Evolutionary conservation across 2,797 vertebrate genomes (phyloP), one percentile per base, ranked within the genome.

Genomic region (Staurois parvus): DNA sequence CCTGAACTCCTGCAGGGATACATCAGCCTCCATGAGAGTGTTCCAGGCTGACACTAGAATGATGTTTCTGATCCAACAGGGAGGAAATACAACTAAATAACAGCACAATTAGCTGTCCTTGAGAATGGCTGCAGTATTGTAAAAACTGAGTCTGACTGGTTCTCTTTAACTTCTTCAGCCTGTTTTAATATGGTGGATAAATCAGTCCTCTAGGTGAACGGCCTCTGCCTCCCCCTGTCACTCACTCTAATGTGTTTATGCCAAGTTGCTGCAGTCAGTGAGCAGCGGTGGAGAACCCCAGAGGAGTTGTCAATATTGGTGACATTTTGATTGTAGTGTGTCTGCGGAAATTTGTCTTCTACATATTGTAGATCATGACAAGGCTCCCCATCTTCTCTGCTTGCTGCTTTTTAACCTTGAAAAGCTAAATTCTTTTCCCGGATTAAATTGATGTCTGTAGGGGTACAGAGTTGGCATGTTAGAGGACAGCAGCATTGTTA

Each of bases 321-420:
- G 87, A 90, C 34, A 19, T 87, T 45, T 3, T 91, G 89, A 90
- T 91, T 90, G 83, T 76, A 90, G 68, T 0, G 0, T 88, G 87
- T 88, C 88, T 90, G 72, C 85, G 88, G 85, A 81, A 84, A 87
- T 74, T 81, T 73, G 76, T 70, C 84, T 89, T 88, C n/a, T 86
- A 72, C 9, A 1, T 81, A 62, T 85, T 29, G 0, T 26, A 83
- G 76, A 72, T 19, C 10, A 3, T 85, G 72, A 79, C 52, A 1
- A 42, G 67, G 32, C 34, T 87, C 28, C 79, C 82, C 75, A 42
- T 52, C 68, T 59, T 69, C n/a, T 34, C 42, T 13, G 68, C 68
- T 72, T 29, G 69, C 56, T n/a, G 11, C 48, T 37, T n/a, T 72
- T 12, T 80, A 62, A 37, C 67, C 45, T 59, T 67, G 19, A 19